These are phyloP conservation scores for Drosophila miranda DNA, from an alignment of 1,140 invertebrate species.

Conservation along the genomic window DNA sequence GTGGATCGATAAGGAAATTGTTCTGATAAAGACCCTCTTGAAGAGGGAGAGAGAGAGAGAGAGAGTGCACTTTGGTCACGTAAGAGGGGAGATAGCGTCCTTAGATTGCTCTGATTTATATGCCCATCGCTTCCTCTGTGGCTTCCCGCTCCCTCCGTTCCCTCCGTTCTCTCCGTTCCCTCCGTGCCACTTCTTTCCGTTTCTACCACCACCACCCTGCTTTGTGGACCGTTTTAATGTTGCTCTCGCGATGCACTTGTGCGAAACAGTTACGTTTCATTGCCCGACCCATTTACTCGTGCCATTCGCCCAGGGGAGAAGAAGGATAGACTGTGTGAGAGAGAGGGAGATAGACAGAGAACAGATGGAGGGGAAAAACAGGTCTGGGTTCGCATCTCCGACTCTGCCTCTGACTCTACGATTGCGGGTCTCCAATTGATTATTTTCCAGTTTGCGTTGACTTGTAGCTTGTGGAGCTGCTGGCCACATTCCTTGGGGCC, in stretches of 20 bases:
- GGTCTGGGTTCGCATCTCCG: slow-evolving; percentile 32
- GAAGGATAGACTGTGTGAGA: neutral
- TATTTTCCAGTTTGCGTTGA: slow-evolving; percentile 39
- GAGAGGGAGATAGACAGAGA: neutral
- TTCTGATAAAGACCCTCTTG: slow-evolving; percentile 10
- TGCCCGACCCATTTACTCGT: slow-evolving; percentile 65
- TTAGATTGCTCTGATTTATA: slow-evolving; percentile 4
- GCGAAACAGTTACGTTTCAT: slow-evolving; percentile 76
- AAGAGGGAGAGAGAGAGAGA: neutral
- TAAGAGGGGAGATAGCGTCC: slow-evolving; percentile 1
- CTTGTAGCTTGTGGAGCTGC: slow-evolving; percentile 1
- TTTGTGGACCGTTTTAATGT: slow-evolving; percentile 40
- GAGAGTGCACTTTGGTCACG: slow-evolving; percentile 10
- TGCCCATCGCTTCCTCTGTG: no score
- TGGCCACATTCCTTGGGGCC: slow-evolving; percentile 27
- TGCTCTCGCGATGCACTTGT: slow-evolving; percentile 60
- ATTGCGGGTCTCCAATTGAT: slow-evolving; percentile 37
- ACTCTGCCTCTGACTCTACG: slow-evolving; percentile 5
- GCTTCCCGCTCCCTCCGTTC: neutral
- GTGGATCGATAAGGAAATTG: slow-evolving; percentile 1
- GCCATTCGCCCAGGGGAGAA: neutral
- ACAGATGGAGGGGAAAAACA: slow-evolving; percentile 20
- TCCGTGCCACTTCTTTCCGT: no score
- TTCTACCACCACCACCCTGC: neutral
- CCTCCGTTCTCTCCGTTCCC: neutral